Conservation (phyloP, 2,888 invertebrate species). For the Linnaemya vulpina region DNA sequence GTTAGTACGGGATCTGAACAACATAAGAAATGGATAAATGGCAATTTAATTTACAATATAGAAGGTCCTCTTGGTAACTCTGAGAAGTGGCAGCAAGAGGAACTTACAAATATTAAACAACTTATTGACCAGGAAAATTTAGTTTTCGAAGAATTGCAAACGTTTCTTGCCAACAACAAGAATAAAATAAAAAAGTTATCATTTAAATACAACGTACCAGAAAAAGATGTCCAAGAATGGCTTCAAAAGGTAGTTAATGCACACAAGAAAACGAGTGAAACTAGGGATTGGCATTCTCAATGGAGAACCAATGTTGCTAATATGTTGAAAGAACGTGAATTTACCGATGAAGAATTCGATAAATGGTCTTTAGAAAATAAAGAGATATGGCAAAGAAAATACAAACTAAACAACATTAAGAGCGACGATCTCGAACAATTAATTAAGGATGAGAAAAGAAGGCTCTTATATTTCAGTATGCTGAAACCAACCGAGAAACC, state of each 20-base stretch:
- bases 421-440: background rate
- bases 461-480: background rate
- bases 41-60: slow-evolving; percentile 78
- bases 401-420: background rate
- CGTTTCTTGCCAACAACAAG: slow-evolving; percentile 79
- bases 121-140: slow-evolving; percentile 78
- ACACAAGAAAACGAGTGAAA: no score
- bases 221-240: slow-evolving; percentile 80
- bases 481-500: background rate
- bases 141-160: slow-evolving; percentile 80
- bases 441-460: background rate
- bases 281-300: background rate
- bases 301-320: background rate
- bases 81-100: slow-evolving; percentile 80
- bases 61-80: slow-evolving; percentile 79
- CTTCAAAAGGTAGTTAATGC: slow-evolving; percentile 77
- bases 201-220: slow-evolving; percentile 78
- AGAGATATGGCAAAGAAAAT: background rate
- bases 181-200: slow-evolving; percentile 78
- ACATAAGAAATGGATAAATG: slow-evolving; percentile 79
- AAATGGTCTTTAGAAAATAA: background rate
- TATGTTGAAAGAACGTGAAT: background rate
- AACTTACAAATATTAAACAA: slow-evolving; percentile 77
- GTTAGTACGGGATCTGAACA: slow-evolving; percentile 78
- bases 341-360: background rate